Base-by-base conservation (phyloP, 53 echinoderm and acorn worm species). In the Patiria pectinifera region DNA sequence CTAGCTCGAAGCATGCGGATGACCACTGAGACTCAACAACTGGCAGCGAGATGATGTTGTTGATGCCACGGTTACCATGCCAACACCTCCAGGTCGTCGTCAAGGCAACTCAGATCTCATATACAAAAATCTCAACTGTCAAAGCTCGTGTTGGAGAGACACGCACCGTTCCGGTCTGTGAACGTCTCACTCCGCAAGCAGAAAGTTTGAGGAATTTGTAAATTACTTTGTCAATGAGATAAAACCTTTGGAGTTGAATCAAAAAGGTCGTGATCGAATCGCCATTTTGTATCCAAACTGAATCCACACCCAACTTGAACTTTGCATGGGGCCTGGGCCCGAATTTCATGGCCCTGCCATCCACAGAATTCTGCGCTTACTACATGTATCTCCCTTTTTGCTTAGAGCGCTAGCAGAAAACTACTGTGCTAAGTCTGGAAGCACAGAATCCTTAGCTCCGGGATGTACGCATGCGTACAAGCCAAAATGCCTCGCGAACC, bases 1-100 rank as follows among this genome's bases (percentile, higher is more conserved):
- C 46, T 48, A 86, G 86, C 70, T 72, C 86, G 86, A 13, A 86
- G 86, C 26, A 86, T 86, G 86, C 49, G 71, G 72, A 24, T 49
- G 18, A 86, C 18, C 14, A 25, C 59, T 24, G 86, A 45, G 12
- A 46, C 48, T n/a, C 75, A 71, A 9, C 75, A 49, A 72, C 19
- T 71, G 44, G 85, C 69, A 18, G 62, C 35, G 9, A 49, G 48
- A 72, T 71, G 63, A 75, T 48, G 53, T 53, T 53, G 53, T 53
- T 5, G 86, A 86, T 74, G 86, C 71, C 53, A 48, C 53, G 6
- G 45, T 75, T 21, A 71, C 85, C 71, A 19, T 71, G 85, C n/a
- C 85, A 69, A 69, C 71, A 72, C 53, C 80, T 47, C 47, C 12
- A 16, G 16, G 0, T 79, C 10, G 46, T 48, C 80, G 12, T 18